Conservation (phyloP, 2,113 vertebrate genomes). For the Elephantulus edwardii region DNA sequence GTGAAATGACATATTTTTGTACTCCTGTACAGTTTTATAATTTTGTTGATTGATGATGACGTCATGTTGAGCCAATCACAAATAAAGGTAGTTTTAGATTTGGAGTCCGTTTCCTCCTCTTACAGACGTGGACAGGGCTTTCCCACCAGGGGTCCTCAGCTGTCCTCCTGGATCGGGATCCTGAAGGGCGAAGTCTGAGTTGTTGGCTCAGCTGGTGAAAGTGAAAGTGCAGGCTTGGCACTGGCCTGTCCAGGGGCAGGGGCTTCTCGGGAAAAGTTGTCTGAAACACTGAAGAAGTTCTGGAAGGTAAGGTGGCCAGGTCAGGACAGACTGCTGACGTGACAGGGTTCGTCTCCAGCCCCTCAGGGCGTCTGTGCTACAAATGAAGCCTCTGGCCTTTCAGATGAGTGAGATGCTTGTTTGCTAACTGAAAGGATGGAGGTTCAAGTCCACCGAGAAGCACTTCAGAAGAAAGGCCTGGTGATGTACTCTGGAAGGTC, state of each 20-base stretch:
- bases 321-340: neutral
- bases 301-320: neutral
- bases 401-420: neutral
- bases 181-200: neutral
- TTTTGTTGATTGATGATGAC: conserved; percentile 76
- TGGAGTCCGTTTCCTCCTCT: neutral
- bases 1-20: conserved; percentile 85
- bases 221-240: accelerated
- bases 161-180: neutral
- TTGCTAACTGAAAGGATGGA: neutral
- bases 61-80: conserved; percentile 63
- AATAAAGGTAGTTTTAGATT: conserved; percentile 78
- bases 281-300: neutral
- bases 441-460: neutral
- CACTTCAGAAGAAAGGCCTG: neutral
- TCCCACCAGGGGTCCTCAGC: accelerated
- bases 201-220: accelerated
- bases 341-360: neutral
- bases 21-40: conserved; percentile 86
- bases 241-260: neutral
- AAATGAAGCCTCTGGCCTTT: neutral
- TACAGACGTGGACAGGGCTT: neutral
- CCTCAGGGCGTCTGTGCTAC: neutral
- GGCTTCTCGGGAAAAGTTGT: neutral
- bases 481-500: neutral